Evolutionary conservation across 2,113 vertebrate genomes (phyloP).

Genomic region (Syrmaticus mikado): DNA sequence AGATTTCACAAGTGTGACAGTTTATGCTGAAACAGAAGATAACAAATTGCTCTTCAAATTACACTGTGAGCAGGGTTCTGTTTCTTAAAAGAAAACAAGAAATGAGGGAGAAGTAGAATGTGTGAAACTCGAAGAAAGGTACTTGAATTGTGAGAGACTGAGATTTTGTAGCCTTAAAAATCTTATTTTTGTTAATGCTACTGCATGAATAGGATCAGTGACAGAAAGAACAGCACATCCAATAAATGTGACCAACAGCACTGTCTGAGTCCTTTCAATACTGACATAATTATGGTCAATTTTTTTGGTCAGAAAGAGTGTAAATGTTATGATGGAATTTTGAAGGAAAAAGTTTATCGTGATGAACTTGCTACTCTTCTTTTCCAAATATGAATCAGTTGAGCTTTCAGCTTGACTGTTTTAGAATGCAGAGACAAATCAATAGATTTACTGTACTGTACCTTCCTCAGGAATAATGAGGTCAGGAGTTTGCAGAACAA

Average conservation of each 20-base stretch:
- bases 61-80: neutral
- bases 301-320: neutral
- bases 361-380: conserved; percentile 4
- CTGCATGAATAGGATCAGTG: neutral
- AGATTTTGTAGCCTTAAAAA: conserved; percentile 1
- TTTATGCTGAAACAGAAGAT: neutral
- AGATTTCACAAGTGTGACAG: neutral
- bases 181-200: neutral
- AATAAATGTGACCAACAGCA: neutral
- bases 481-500: neutral
- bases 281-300: neutral
- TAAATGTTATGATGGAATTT: conserved; percentile 23
- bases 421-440: neutral
- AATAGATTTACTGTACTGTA: neutral
- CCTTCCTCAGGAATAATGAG: neutral
- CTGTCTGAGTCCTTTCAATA: neutral
- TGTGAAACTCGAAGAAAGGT: neutral
- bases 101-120: neutral
- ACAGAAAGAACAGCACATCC: neutral
- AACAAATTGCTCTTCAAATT: neutral
- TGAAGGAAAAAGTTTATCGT: neutral
- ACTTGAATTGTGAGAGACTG: neutral
- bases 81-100: neutral
- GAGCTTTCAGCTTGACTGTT: neutral
- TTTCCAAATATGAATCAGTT: neutral